Base-by-base conservation (phyloP, 2,113 vertebrate genomes). In the Cervus canadensis region DNA sequence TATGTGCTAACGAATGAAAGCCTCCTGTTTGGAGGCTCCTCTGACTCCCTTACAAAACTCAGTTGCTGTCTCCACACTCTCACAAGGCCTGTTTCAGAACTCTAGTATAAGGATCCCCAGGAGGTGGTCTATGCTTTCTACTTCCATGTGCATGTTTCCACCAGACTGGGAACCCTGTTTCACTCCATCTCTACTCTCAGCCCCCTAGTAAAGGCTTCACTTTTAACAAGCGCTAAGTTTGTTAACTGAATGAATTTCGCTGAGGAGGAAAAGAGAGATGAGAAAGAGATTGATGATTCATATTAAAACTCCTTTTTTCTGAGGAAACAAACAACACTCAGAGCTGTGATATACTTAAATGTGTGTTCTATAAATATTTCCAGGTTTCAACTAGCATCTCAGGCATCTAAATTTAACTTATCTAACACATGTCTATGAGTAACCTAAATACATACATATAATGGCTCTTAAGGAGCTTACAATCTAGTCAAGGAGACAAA, bases 401-500 rank as follows among this genome's bases (percentile, higher is more conserved):
- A 96, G 57, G 86, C 56, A 93, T 95, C 94, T 98, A 98, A 95
- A 96, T 97, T 97, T 97, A 97, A 96, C 57, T 97, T 84, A 96
- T 94, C 96, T 97, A 96, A 95, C 96, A 98, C 76, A 90, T 97
- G 97, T 86, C 97, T 97, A 94, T 83, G 30, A 96, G 82, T 94
- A 97, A 95, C 96, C 92, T 98, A 96, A 97, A 97, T 89, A 97
- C 54, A 81, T 90, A 97, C 7, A 54, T 83, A 96, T 91, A 94
- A 97, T 50, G n/a, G 71, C 54, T 95, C 33, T 84, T 93, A 94
- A 94, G 87, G 25, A 97, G 86, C 26, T 93, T 95, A 93, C 25
- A 93, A 95, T 71, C 92, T 62, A 97, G 82, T 82, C 86, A 96
- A 97, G 76, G 52, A 97, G 82, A 95, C 17, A 91, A 94, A 97